These are phyloP conservation scores for Ciconia stormi DNA, from an alignment of 2,113 vertebrate genomes.

Conservation along the genomic window DNA sequence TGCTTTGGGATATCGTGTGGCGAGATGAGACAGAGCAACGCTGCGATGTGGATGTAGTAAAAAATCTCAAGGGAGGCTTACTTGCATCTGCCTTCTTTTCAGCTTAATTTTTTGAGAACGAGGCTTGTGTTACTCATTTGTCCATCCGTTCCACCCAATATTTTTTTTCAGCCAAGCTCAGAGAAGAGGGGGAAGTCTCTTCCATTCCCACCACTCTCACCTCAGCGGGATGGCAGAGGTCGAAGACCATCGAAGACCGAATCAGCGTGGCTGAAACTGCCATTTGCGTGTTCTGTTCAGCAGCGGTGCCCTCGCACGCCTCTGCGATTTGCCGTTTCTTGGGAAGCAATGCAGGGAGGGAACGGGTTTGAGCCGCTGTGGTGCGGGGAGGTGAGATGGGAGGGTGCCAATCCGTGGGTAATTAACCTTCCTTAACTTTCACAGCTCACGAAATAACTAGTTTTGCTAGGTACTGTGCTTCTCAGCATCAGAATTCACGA, in stretches of 20 bases:
- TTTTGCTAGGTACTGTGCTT: neutral
- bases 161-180: rapidly evolving
- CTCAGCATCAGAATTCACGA: rapidly evolving
- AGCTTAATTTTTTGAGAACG: neutral
- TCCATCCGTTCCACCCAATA: rapidly evolving
- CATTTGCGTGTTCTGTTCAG: rapidly evolving
- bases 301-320: neutral
- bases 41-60: neutral
- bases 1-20: rapidly evolving
- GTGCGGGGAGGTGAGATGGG: neutral
- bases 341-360: neutral
- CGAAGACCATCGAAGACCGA: rapidly evolving
- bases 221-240: rapidly evolving
- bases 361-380: neutral
- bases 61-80: neutral
- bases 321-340: neutral
- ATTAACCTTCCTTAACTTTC: neutral
- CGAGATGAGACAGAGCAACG: rapidly evolving
- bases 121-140: neutral
- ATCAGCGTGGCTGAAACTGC: rapidly evolving
- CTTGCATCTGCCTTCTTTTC: neutral
- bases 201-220: neutral
- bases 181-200: neutral
- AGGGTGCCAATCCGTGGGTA: neutral
- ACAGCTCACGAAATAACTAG: rapidly evolving